These are phyloP conservation scores for Pseudotriccus pelzelni DNA, from an alignment of 2,797 vertebrate species.

Conservation along the genomic window DNA sequence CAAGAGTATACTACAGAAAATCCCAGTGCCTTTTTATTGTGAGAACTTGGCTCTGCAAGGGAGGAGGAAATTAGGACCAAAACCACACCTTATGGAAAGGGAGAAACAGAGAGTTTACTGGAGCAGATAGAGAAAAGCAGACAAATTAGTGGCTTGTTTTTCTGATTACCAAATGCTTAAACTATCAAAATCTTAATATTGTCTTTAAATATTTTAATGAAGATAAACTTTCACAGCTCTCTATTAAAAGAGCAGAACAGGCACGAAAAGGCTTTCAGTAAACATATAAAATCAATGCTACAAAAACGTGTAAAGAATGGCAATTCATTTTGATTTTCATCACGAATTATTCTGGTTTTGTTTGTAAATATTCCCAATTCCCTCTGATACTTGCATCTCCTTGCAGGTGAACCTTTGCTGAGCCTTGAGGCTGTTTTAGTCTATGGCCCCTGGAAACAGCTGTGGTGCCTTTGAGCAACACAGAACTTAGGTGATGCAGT, in stretches of 20 bases:
- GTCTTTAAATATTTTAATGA: background rate
- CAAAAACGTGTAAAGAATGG: background rate
- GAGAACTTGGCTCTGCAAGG: background rate
- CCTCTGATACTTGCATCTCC: background rate
- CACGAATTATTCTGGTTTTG: background rate
- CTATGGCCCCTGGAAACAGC: background rate
- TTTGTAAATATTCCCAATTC: background rate
- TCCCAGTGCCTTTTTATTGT: background rate
- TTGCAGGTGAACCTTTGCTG: background rate
- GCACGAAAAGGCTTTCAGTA: background rate
- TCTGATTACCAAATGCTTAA: background rate
- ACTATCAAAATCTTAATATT: background rate
- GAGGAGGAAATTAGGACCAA: background rate
- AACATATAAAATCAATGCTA: background rate
- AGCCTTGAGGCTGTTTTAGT: background rate
- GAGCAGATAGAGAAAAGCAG: background rate
- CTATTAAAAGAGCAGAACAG: background rate
- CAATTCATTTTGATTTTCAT: background rate
- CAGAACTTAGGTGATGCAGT: rapidly evolving
- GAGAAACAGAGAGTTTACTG: background rate
- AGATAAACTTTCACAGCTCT: background rate
- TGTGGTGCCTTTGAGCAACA: background rate
- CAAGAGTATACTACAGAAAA: background rate
- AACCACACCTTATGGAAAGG: background rate
- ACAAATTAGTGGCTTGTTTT: background rate